These are phyloP conservation scores for Cephalopachus bancanus DNA, from an alignment of 2,797 vertebrate species.

Conservation along the genomic window DNA sequence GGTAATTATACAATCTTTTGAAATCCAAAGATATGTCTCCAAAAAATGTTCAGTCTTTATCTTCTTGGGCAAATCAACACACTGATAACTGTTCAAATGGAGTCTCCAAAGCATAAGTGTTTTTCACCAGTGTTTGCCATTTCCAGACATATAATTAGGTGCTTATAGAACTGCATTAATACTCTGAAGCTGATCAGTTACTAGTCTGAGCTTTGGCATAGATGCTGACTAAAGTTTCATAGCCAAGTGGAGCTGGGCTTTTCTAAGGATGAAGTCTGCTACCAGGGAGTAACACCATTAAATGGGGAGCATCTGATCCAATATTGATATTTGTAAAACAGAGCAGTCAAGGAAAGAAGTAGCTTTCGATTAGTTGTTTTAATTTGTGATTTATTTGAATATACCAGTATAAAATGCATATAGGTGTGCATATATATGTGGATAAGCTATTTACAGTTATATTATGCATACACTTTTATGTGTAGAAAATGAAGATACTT, in stretches of 20 bases:
- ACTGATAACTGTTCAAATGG: constrained; percentile 32
- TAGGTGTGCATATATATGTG: constrained; percentile 33
- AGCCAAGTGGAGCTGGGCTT: not conserved
- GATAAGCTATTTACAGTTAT: constrained; percentile 70
- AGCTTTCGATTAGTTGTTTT: constrained; percentile 53
- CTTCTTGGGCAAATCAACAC: constrained; percentile 15
- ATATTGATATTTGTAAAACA: constrained; percentile 1
- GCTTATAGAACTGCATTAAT: constrained; percentile 38
- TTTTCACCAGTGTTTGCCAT: not conserved
- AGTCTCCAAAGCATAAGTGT: constrained; percentile 11
- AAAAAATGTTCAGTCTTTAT: not conserved
- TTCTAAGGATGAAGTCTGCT: constrained; percentile 12
- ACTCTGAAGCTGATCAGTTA: not conserved
- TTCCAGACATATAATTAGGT: constrained; percentile 36
- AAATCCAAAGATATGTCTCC: not conserved
- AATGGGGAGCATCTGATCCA: not conserved
- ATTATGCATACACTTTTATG: constrained; percentile 66
- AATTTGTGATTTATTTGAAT: constrained; percentile 61
- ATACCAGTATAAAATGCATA: constrained; percentile 36
- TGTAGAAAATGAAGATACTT: constrained; percentile 73
- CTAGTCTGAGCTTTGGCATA: constrained; percentile 15
- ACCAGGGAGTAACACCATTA: not conserved
- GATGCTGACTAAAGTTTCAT: not conserved
- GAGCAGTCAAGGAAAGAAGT: constrained; percentile 44
- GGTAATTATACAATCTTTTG: not conserved